phyloP scores from a whole-genome alignment of 1,140 invertebrate genomes.

The Pseudobourletiella spinata region DNA sequence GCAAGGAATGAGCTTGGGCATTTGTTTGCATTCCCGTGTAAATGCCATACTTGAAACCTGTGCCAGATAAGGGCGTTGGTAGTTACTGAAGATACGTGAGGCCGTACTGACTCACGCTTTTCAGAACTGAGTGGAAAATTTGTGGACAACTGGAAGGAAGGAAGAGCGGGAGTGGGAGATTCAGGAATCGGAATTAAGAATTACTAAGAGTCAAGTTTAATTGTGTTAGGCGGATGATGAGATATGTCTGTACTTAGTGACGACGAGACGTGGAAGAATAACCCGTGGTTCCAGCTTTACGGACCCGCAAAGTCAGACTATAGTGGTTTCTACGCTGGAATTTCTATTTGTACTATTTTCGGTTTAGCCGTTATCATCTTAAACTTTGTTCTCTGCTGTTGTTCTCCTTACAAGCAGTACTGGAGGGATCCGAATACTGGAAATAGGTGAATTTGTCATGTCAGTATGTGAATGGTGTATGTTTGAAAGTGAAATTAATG shows the following conservation, averaged over 20 bases:
- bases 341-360: conserved; percentile 64
- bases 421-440: conserved; percentile 74
- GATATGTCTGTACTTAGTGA: conserved; percentile 51
- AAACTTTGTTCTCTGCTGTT: conserved; percentile 67
- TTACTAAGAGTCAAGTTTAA: too few species aligned
- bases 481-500: conserved; percentile 12
- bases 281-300: conserved; percentile 53
- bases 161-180: too few species aligned
- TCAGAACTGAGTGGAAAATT: too few species aligned
- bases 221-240: conserved; percentile 4
- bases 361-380: conserved; percentile 57
- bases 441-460: conserved; percentile 39
- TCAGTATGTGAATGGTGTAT: background rate
- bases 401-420: conserved; percentile 64
- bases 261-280: conserved; percentile 53
- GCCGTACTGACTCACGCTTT: too few species aligned
- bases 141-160: too few species aligned
- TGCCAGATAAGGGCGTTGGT: too few species aligned
- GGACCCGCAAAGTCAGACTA: conserved; percentile 51
- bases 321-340: conserved; percentile 61
- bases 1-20: too few species aligned
- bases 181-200: too few species aligned
- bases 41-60: too few species aligned
- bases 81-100: too few species aligned
- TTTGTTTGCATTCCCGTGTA: too few species aligned